Conservation (phyloP, 2,797 vertebrate genomes). For the Anas capensis region DNA sequence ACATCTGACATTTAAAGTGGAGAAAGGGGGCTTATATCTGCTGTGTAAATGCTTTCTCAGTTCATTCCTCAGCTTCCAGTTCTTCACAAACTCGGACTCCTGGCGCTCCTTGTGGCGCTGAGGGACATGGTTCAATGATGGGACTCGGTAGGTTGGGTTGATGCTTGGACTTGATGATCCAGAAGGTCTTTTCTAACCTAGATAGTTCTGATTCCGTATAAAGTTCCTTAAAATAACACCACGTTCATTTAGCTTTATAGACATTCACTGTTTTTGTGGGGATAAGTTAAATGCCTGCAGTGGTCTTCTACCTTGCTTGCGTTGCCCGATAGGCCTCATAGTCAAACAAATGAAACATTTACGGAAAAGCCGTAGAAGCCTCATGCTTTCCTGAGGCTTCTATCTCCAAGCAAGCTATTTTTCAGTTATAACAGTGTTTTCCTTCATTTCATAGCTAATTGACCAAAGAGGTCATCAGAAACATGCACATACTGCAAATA, state of each 20-base stretch:
- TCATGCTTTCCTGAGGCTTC: neutral
- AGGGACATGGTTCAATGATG: neutral
- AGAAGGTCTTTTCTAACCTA: neutral
- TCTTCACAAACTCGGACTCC: neutral
- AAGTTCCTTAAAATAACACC: neutral
- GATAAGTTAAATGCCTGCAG: neutral
- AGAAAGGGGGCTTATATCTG: neutral
- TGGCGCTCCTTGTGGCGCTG: neutral
- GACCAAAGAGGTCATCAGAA: neutral
- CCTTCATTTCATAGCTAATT: neutral
- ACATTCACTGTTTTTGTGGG: neutral
- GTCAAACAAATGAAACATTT: neutral
- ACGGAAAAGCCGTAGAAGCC: neutral
- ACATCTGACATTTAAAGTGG: neutral
- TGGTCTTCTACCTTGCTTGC: neutral
- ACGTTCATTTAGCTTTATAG: fast-evolving
- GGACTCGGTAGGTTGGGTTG: neutral
- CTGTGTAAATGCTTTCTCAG: neutral
- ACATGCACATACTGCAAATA: neutral
- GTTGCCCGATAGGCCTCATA: neutral
- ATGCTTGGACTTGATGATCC: neutral
- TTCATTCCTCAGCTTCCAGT: neutral
- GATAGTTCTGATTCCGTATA: neutral
- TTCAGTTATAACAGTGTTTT: neutral
- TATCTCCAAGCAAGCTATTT: neutral